Base-by-base conservation (phyloP, 2,888 invertebrate species). In the Nephrotoma flavescens region DNA sequence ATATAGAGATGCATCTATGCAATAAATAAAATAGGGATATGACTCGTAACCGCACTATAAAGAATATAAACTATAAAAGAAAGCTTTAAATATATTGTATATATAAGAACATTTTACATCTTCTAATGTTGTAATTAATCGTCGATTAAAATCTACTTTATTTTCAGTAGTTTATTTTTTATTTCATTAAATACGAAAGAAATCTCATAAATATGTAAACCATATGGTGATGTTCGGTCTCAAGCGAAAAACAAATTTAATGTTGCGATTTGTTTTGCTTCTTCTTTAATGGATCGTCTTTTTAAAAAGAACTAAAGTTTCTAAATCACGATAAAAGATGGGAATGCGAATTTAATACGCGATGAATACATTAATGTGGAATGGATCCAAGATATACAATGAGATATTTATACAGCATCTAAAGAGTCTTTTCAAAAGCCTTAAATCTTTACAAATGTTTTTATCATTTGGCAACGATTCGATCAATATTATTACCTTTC, bases 71-170 rank as follows among this genome's bases (percentile, higher is more conserved):
- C 19, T n/a, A 71, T 71, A 71, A 52, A 31, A 15, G 47, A 47
- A 47, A 57, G 52, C 52, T 15, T 12, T 15, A 57, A 31, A 31
- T 47, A 47, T 47, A 12, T 47, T 9, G 47, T 15, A n/a, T n/a
- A n/a, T n/a, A n/a, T n/a, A 57, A 57, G 31, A 71, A 31, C 71
- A 71, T 71, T 47, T 84, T 84, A 42, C 42, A 42, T 84, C 42
- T 84, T 84, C 84, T 84, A 84, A 84, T 42, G 84, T 84, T 84
- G 84, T 84, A 84, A 84, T 84, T 84, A 84, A 84, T 84, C 84
- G 84, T 41, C 84, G 84, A 84, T 84, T 42, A 84, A 84, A 84
- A 84, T 84, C 84, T 84, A 42, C 42, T 84, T 84, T 42, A 84
- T 84, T 84, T 41, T 41, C 84, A 42, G 84, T 41, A 84, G 42